These are phyloP conservation scores for Leuciscus waleckii DNA, from an alignment of 2,797 vertebrate genomes.

Conservation along the genomic window DNA sequence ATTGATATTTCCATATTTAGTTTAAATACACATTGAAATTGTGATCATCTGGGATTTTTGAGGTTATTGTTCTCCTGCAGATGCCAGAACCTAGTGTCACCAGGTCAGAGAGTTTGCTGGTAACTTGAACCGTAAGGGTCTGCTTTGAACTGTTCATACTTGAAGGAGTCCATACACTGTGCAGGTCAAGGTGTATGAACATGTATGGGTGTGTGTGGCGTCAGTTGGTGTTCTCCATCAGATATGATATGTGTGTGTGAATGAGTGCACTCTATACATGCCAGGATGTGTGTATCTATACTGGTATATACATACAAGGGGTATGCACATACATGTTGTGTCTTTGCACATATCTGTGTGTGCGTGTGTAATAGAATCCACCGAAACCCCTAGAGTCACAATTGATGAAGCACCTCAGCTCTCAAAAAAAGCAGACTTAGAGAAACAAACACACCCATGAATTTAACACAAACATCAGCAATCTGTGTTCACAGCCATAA, in stretches of 20 bases:
- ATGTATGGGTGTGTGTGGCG: background rate
- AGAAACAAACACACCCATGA: conserved; percentile 26
- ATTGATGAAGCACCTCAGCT: background rate
- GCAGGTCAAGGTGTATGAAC: conserved; percentile 36
- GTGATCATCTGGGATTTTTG: background rate
- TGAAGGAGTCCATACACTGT: conserved; percentile 47
- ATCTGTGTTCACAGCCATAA: conserved; percentile 60
- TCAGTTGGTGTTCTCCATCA: background rate
- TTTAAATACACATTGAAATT: background rate
- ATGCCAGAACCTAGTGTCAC: conserved; percentile 66
- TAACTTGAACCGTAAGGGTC: conserved; percentile 70
- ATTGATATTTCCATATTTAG: background rate
- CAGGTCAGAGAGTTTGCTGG: conserved; percentile 72
- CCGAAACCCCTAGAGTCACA: background rate
- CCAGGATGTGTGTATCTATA: background rate
- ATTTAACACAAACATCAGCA: conserved; percentile 37
- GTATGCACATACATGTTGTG: background rate
- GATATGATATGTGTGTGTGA: background rate
- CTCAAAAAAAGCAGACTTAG: conserved; percentile 3
- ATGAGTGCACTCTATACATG: background rate
- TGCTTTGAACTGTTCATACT: conserved; percentile 70
- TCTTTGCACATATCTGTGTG: background rate
- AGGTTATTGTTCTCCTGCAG: conserved; percentile 31
- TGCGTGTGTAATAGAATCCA: background rate
- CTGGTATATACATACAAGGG: background rate